Evolutionary conservation across 2,113 vertebrate species (phyloP).

Genomic region (Tonatia bakeri): DNA sequence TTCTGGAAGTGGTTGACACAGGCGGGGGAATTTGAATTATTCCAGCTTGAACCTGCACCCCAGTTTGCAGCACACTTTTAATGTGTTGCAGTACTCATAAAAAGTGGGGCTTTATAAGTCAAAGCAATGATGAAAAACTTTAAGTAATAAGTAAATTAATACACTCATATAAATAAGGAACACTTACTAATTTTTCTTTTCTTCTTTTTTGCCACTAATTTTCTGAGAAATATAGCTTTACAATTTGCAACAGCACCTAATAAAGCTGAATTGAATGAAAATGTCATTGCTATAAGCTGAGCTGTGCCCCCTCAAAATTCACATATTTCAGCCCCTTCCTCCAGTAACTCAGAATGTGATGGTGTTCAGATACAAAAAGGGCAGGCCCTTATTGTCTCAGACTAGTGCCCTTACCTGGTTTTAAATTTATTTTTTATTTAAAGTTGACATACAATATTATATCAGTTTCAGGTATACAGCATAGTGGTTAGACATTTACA

Average conservation of each 20-base stretch:
- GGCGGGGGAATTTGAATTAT: background rate
- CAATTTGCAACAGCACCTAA: background rate
- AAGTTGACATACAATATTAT: background rate
- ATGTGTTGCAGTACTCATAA: background rate
- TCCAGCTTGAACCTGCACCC: background rate
- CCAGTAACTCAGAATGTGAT: background rate
- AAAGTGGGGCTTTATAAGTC: background rate
- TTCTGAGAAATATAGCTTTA: background rate
- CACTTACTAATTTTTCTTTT: background rate
- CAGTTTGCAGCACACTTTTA: rapidly evolving
- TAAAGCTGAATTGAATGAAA: background rate
- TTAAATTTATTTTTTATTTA: background rate
- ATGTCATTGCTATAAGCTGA: background rate
- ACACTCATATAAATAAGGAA: background rate
- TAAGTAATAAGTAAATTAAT: background rate
- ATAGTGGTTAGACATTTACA: background rate
- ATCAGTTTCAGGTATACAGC: background rate
- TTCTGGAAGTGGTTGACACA: background rate
- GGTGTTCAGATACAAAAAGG: background rate
- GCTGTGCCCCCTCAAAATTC: background rate
- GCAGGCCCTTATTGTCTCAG: background rate
- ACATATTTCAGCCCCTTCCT: background rate
- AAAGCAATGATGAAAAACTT: background rate
- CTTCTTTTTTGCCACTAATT: background rate
- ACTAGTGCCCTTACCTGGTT: background rate